These are phyloP conservation scores for Drosophila malerkotliana DNA, from an alignment of 1,140 invertebrate genomes.

Conservation along the genomic window DNA sequence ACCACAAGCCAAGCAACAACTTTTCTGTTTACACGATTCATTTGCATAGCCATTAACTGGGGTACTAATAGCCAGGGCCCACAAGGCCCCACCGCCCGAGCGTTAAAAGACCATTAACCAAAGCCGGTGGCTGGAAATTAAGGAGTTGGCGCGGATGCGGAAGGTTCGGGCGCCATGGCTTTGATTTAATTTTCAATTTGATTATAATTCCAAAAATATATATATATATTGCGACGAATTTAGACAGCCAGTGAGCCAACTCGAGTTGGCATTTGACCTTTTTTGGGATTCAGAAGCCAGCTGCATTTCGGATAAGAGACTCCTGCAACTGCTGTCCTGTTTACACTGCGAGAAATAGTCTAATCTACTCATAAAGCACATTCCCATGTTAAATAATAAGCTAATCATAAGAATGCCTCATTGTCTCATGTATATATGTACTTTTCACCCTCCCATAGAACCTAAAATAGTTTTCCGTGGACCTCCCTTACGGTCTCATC, in stretches of 20 bases:
- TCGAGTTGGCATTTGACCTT: constrained; percentile 32
- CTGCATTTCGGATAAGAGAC: constrained; percentile 26
- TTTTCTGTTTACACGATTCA: constrained; percentile 23
- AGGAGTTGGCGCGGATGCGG: too few relatives aligned
- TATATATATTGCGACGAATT: constrained; percentile 12
- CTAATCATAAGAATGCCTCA: not conserved
- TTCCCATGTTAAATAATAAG: not conserved
- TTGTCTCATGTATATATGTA: not conserved
- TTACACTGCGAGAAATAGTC: not conserved
- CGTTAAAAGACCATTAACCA: constrained; percentile 39
- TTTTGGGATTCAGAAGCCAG: constrained; percentile 12
- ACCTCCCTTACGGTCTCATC: not conserved
- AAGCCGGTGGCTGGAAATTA: constrained; percentile 13
- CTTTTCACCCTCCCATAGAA: not conserved
- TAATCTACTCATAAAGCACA: too few relatives aligned
- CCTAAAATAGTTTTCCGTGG: constrained; percentile 3
- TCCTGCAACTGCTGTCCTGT: not conserved
- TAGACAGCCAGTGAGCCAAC: constrained; percentile 1
- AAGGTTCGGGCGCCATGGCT: not conserved
- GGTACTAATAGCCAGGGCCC: constrained; percentile 1
- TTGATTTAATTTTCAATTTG: constrained; percentile 20
- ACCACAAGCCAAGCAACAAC: constrained; percentile 2
- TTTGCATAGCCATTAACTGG: constrained; percentile 39
- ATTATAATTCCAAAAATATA: constrained; percentile 9
- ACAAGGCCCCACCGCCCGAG: not conserved